Percentiles rank a stretch among this genome's conserved stretches.
These are phyloP conservation scores for Tauraco erythrolophus DNA, from an alignment of 2,113 vertebrate genomes.

Conservation along the genomic window DNA sequence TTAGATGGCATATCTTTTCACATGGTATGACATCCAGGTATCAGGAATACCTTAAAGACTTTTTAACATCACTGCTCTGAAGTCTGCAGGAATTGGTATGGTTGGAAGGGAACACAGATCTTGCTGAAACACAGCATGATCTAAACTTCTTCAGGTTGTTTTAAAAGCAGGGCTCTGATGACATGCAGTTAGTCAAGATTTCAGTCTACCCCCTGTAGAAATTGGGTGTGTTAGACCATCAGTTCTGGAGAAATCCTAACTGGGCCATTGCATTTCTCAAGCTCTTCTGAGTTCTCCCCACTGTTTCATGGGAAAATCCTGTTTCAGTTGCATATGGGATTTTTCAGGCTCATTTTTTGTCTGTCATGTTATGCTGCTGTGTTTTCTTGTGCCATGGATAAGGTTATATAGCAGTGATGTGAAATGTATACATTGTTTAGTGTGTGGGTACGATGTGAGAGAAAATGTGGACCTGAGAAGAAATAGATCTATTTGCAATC, in stretches of 20 bases:
- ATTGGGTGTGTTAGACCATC: background rate
- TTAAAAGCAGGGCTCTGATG: background rate
- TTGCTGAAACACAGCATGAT: background rate
- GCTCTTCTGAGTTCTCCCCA: background rate
- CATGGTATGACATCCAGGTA: background rate
- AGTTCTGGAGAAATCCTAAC: background rate
- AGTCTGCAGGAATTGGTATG: background rate
- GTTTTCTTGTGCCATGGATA: background rate
- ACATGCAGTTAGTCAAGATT: background rate
- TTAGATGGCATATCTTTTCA: background rate
- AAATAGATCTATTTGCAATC: background rate
- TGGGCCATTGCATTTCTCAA: background rate
- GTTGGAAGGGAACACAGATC: background rate
- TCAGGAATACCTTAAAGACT: background rate
- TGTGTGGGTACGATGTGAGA: background rate
- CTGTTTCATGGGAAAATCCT: background rate
- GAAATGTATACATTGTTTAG: background rate
- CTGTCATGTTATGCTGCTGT: background rate
- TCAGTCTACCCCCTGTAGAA: background rate
- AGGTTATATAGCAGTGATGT: background rate
- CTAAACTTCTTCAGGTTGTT: background rate
- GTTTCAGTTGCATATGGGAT: background rate
- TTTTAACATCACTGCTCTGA: background rate
- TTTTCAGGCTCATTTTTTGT: background rate
- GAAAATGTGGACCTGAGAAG: background rate